Evolutionary conservation across 2,113 vertebrate genomes (phyloP).

Genomic region (Chloebia gouldiae): DNA sequence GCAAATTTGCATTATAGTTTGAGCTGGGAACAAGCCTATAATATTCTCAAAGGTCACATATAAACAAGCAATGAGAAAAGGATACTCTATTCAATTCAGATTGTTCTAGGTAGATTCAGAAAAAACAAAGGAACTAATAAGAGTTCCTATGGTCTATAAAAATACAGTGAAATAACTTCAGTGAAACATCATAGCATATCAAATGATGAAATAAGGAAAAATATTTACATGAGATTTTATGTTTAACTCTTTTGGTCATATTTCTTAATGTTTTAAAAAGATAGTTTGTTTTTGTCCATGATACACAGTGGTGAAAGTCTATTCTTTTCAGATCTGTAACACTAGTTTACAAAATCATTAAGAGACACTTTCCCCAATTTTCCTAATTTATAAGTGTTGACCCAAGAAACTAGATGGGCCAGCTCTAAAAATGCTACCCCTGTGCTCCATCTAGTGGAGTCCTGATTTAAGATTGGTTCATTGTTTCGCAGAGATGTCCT

Average conservation of each 20-base stretch:
- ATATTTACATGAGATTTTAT: background rate
- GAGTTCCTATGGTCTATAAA: background rate
- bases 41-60: background rate
- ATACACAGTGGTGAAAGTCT: background rate
- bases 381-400: background rate
- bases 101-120: background rate
- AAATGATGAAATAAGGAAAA: background rate
- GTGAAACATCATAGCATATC: background rate
- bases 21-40: background rate
- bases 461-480: slow-evolving; percentile 24
- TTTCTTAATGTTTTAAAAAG: background rate
- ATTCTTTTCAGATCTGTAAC: background rate
- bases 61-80: background rate
- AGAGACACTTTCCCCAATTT: background rate
- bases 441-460: slow-evolving; percentile 81
- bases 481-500: background rate
- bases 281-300: background rate
- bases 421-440: slow-evolving; percentile 61
- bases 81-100: background rate
- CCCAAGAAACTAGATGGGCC: background rate
- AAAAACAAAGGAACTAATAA: background rate
- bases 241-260: background rate
- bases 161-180: background rate
- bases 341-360: background rate
- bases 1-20: background rate